Base-by-base conservation (phyloP, 2,888 invertebrate species). In the Cheilosia variabilis region DNA sequence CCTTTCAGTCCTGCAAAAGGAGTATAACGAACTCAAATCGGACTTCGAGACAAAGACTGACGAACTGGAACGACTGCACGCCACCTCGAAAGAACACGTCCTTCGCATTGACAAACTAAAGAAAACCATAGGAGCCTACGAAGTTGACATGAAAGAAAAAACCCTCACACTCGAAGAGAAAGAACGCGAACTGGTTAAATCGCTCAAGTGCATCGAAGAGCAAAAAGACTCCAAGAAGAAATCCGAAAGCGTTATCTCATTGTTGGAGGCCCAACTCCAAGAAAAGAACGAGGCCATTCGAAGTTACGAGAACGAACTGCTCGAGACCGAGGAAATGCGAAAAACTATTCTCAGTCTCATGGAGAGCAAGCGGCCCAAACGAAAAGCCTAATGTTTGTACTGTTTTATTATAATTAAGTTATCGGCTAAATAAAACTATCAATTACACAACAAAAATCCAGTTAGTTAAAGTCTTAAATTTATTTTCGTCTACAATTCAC, bases 351-450 rank as follows among this genome's bases (percentile, higher is more conserved):
- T 92, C 88, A 91, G 91, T 83, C 88, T 92, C 4, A 92, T 92
- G 92, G 91, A 92, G 72, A 92, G 91, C 87, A 92, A 92, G 88
- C 91, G 91, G 77, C 91, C 92, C 9, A 92, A 92, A 72, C 89
- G 92, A 41, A 91, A 92, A 78, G 60, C 58, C n/a, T 86, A 62
- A 24, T 2, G 1, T 34, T 47, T 24, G 1, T 7, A 31, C 43
- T 60, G 27, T 34, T 34, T 13, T 17, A 63, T n/a, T 27, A 19
- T 52, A 57, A 53, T 27, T 47, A 43, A 7, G n/a, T 27, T 55
- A 57, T 58, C 24, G 24, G 24, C 17, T 17, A 2, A 75, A 81
- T 60, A 63, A 58, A 69, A n/a, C 7, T 50, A 34, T 13, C 17
- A 57, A 5, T 2, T 52, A 52, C n/a, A 41, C 34, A 52, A 60